A percentile compares a stretch with the other conserved stretches of the same genome.
These are phyloP conservation scores for Caenorhabditis tropicalis DNA, from an alignment of 1,140 invertebrate species.

Conservation along the genomic window DNA sequence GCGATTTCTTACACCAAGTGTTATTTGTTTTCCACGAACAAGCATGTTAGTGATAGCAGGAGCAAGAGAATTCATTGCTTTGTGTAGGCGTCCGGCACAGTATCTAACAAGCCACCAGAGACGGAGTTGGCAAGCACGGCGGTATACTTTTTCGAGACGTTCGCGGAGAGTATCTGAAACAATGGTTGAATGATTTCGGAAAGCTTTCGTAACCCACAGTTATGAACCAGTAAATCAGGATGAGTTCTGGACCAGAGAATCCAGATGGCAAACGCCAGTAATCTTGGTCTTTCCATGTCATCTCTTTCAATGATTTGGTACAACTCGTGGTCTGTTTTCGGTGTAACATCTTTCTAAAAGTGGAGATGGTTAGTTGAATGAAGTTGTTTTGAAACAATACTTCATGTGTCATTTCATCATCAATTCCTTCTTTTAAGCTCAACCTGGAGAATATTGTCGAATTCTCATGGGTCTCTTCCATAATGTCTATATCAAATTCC, in stretches of 20 bases:
- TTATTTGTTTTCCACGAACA: constrained; percentile 94
- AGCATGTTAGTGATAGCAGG: constrained; percentile 95
- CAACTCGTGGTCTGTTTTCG: constrained; percentile 63
- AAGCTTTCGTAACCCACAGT: not conserved
- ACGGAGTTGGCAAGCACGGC: constrained; percentile 83
- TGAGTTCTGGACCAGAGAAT: constrained; percentile 40
- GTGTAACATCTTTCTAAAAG: constrained; percentile 39
- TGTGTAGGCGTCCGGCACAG: constrained; percentile 85
- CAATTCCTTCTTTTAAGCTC: constrained; percentile 56
- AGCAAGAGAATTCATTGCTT: constrained; percentile 95
- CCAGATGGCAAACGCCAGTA: constrained; percentile 67
- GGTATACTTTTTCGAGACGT: constrained; percentile 82
- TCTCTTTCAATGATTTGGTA: constrained; percentile 65
- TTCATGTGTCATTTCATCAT: constrained; percentile 51
- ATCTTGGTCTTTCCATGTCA: constrained; percentile 62
- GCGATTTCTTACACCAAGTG: constrained; percentile 83
- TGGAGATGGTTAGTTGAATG: too few species aligned
- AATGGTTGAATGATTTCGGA: not conserved
- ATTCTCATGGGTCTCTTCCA: constrained; percentile 62
- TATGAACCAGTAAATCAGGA: not conserved
- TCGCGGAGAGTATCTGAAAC: constrained; percentile 39
- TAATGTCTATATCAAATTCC: constrained; percentile 64
- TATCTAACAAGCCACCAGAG: constrained; percentile 93
- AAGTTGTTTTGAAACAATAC: not conserved
- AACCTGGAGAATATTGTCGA: constrained; percentile 59